phyloP scores from a whole-genome alignment of 2,113 vertebrate genomes.

The Vulpes vulpes region DNA sequence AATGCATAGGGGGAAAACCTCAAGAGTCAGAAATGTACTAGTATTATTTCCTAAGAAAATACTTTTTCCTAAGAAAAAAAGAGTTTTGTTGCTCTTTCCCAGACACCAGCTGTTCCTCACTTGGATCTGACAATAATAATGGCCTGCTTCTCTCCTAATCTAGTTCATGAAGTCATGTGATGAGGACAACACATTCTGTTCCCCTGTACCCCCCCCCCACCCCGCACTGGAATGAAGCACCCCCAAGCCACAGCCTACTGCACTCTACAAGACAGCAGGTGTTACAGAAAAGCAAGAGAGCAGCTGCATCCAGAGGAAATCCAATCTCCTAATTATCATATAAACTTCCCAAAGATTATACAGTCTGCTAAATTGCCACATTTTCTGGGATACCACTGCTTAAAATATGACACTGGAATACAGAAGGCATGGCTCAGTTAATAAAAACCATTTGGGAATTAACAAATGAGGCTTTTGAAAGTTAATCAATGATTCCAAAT shows the following conservation, averaged over 20 bases:
- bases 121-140: not conserved
- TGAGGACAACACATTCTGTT: not conserved
- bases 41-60: not conserved
- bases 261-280: not conserved
- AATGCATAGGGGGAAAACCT: not conserved
- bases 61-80: not conserved
- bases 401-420: not conserved
- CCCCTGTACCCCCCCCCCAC: not conserved
- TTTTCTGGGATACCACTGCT: not conserved
- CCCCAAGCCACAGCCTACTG: not conserved
- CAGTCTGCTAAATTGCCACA: not conserved
- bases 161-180: not conserved
- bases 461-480: not conserved
- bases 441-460: constrained; percentile 22
- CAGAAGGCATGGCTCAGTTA: not conserved
- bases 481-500: not conserved
- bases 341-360: not conserved
- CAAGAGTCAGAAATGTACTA: not conserved
- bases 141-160: not conserved
- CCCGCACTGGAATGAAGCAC: not conserved
- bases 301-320: not conserved
- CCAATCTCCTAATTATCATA: not conserved
- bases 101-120: not conserved
- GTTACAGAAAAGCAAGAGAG: not conserved
- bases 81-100: not conserved